phyloP scores from a whole-genome alignment of 2,888 invertebrate genomes.

The Watsonalla cultraria region DNA sequence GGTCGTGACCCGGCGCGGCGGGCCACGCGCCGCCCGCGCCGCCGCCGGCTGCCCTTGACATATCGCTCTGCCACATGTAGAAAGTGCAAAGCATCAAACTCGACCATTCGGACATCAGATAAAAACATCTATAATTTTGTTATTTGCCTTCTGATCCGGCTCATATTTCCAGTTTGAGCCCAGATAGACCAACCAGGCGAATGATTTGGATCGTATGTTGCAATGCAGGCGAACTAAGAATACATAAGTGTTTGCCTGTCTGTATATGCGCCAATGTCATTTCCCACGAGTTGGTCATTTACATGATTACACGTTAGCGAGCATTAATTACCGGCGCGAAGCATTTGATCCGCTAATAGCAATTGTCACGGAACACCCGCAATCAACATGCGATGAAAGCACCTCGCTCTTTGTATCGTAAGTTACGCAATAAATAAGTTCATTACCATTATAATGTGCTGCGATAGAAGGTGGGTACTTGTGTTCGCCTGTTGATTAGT shows the following conservation, averaged over 20 bases:
- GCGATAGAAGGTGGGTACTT: slow-evolving; percentile 4
- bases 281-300: slow-evolving; percentile 34
- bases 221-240: no score
- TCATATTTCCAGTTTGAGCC: no score
- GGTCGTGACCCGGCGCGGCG: slow-evolving; percentile 36
- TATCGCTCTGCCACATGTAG: slow-evolving; percentile 52
- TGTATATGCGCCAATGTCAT: slow-evolving; percentile 26
- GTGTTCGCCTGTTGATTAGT: slow-evolving; percentile 15
- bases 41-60: slow-evolving; percentile 66
- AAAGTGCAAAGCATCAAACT: slow-evolving; percentile 56
- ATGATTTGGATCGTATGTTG: no score
- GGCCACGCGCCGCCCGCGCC: neutral
- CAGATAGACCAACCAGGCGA: no score
- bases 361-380: neutral
- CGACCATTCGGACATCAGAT: slow-evolving; percentile 21
- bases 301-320: slow-evolving; percentile 20
- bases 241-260: no score
- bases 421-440: slow-evolving; percentile 6
- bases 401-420: neutral
- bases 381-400: neutral
- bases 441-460: slow-evolving; percentile 1
- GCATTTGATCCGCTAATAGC: neutral
- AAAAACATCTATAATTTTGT: slow-evolving; percentile 13
- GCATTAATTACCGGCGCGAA: slow-evolving; percentile 3
- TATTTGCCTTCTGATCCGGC: neutral